Evolutionary conservation across 2,797 vertebrate genomes (phyloP).

Genomic region (Ceyx erithaca): DNA sequence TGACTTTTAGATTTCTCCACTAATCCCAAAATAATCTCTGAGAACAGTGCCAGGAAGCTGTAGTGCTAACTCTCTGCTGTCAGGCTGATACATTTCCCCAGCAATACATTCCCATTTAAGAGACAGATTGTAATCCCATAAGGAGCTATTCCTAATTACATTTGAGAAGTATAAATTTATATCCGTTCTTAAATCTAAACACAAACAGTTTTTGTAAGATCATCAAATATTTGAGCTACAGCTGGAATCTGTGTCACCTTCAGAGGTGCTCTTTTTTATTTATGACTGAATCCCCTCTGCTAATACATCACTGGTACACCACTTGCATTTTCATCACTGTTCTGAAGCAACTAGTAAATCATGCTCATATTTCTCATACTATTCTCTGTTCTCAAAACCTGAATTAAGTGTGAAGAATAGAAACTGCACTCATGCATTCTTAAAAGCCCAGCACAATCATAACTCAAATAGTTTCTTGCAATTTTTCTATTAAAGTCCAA

Average conservation of each 20-base stretch:
- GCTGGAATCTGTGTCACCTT: slow-evolving; percentile 26
- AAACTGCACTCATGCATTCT: slow-evolving; percentile 21
- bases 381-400: slow-evolving; percentile 13
- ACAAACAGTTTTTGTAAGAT: slow-evolving; percentile 26
- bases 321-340: slow-evolving; percentile 39
- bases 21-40: background rate
- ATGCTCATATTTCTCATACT: slow-evolving; percentile 11
- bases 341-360: slow-evolving; percentile 39
- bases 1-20: background rate
- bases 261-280: slow-evolving; percentile 27
- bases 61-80: background rate
- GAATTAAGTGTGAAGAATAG: slow-evolving; percentile 43
- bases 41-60: background rate
- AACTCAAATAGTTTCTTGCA: background rate
- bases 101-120: background rate
- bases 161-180: slow-evolving; percentile 15
- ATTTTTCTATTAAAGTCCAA: slow-evolving; percentile 24
- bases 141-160: background rate
- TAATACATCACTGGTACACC: background rate
- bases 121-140: background rate
- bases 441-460: slow-evolving; percentile 27
- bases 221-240: slow-evolving; percentile 22
- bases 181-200: slow-evolving; percentile 21
- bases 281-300: slow-evolving; percentile 2
- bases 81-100: background rate